Percentiles rank a stretch among this genome's conserved stretches.
Evolutionary conservation across 2,888 invertebrate species (phyloP).

Genomic region (Peribatodes rhomboidaria): DNA sequence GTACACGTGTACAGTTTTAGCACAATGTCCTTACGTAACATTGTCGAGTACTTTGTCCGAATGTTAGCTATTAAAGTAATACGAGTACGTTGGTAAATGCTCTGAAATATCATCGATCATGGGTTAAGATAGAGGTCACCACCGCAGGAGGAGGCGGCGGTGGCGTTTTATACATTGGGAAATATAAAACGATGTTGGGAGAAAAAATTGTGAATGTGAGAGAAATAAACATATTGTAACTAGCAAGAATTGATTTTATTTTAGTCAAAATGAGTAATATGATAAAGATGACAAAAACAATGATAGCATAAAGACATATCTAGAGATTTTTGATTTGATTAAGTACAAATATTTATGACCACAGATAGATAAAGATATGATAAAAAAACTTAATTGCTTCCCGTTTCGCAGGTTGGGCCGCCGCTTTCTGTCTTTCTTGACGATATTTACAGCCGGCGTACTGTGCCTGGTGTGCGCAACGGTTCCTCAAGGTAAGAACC

Average conservation of each 20-base stretch:
- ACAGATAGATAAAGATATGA: neutral
- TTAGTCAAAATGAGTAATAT: too few relatives aligned
- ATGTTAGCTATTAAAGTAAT: too few relatives aligned
- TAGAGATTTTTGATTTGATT: neutral
- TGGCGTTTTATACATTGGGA: too few relatives aligned
- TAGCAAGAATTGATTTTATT: neutral
- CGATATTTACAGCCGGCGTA: constrained; percentile 55
- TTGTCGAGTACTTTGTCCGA: too few relatives aligned
- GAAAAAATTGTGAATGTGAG: too few relatives aligned
- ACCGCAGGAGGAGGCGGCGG: too few relatives aligned
- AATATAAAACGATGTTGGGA: too few relatives aligned
- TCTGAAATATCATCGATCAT: too few relatives aligned
- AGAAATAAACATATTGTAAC: too few relatives aligned
- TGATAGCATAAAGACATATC: neutral
- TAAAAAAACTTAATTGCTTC: neutral
- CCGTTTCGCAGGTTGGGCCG: constrained; percentile 60
- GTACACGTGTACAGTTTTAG: neutral
- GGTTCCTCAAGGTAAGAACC: constrained; percentile 58
- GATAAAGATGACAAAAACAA: neutral
- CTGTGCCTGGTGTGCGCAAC: constrained; percentile 59
- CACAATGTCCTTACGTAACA: neutral
- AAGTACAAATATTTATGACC: neutral
- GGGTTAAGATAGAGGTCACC: too few relatives aligned
- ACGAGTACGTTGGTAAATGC: too few relatives aligned
- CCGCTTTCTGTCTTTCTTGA: constrained; percentile 56